Evolutionary conservation across 64 coral and sea anemone species (phyloP), one percentile per base, ranked within the genome.

Genomic region (Porites australiensis): DNA sequence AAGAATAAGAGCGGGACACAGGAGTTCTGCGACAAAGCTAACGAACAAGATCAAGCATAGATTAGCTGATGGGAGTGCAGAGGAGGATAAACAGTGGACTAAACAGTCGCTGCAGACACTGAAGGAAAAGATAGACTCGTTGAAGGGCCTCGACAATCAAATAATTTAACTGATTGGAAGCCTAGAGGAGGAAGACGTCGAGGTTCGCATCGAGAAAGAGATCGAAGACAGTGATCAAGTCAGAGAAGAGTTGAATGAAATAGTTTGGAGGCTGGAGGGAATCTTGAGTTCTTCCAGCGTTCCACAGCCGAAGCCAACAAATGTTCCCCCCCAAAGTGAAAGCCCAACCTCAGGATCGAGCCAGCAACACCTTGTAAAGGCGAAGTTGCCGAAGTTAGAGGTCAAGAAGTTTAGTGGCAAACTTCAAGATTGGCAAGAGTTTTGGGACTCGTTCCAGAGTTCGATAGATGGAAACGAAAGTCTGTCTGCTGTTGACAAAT

Each of bases 391-490:
- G 2, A 94, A 94, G 13, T 49, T 94, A 37, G 68, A 88, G 6
- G 65, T 94, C 18, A 78, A 44, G 19, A 94, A 88, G 37, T 94
- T 94, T 14, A 59, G 23, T 0, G 92, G 86, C 48, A 82, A 14
- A 2, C 27, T 64, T 14, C 61, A 64, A 18, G 61, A 64, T 64
- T 64, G 61, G 61, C 2, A 64, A 18, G 61, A 64, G 53, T 88
- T 93, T 10, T 93, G 68, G 91, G 91, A 93, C 46, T 44, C 83
- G 15, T 93, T 44, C n/a, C 48, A 93, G 21, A 88, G 18, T 21
- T 82, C 52, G 0, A 88, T 88, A 15, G 15, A 81, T 3, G 13
- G 82, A 6, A 89, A 94, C 58, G 77, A 94, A 15, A 75, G n/a
- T 18, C 50, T 94, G 9, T 68, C 79, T 6, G 79, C 44, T 2